phyloP scores from a whole-genome alignment of 1,140 invertebrate genomes.

The Episyrphus balteatus region DNA sequence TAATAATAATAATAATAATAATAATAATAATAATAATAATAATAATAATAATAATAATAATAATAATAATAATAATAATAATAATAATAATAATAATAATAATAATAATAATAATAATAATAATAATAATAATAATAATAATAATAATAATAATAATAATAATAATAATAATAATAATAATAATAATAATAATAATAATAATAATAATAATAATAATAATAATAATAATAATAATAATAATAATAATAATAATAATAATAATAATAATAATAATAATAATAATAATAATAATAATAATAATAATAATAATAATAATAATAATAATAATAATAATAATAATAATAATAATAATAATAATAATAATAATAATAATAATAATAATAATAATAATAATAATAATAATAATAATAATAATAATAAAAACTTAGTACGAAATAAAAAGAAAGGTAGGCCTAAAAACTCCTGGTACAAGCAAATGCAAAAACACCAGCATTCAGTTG shows the following conservation, averaged over 20 bases:
- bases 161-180: not conserved
- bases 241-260: slow-evolving; percentile 1
- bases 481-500: too few relatives aligned
- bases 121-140: not conserved
- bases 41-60: slow-evolving; percentile 1
- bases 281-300: too few relatives aligned
- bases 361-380: too few relatives aligned
- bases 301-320: too few relatives aligned
- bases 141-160: not conserved
- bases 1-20: not conserved
- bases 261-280: not conserved
- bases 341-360: too few relatives aligned
- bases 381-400: too few relatives aligned
- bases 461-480: too few relatives aligned
- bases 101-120: slow-evolving; percentile 1
- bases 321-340: too few relatives aligned
- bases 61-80: not conserved
- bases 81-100: not conserved
- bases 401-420: too few relatives aligned
- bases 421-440: too few relatives aligned
- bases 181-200: not conserved
- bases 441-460: too few relatives aligned
- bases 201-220: slow-evolving; percentile 1
- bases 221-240: slow-evolving; percentile 1
- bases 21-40: not conserved